Evolutionary conservation across 2,888 invertebrate genomes (phyloP), one percentile per base, ranked within the genome.

Genomic region (Rosalia funebris): DNA sequence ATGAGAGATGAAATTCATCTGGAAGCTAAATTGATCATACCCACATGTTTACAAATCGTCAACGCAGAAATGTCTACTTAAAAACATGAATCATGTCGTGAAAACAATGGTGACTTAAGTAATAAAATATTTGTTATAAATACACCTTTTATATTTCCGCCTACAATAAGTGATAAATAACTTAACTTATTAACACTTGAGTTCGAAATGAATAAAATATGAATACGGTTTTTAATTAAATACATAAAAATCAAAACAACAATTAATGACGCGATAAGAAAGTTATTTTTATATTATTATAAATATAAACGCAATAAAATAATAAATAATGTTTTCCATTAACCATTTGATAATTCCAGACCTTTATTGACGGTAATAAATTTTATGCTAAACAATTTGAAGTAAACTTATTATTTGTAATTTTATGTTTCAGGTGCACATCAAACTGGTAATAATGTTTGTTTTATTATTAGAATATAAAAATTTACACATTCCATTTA

Each of bases 371-470:
- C 41, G 42, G 36, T 50, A 53, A 59, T 62, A 55, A 55, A 59
- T 34, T 56, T 59, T 56, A 59, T 50, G 46, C 41, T 57, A 48
- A 59, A 62, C 54, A 39, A 58, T 62, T 58, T 32, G 31, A 58
- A 54, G 39, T 57, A 57, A 62, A 64, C 64, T 65, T 59, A 60
- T 62, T 65, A 63, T 53, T 63, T 60, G 63, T 56, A 65, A 62
- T 66, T 66, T 69, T 69, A 66, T 69, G 68, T 69, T 69, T 42
- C 68, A 69, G 68, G 68, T 65, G 61, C 60, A 37, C 66, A 56
- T 63, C 68, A 47, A 45, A 56, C 44, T 57, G 62, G 68, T 69
- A 69, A 69, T 66, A 57, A 57, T 55, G 36, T 25, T 63, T 63
- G 55, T 61, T 63, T 64, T 66, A 67, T 56, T 65, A 58, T 65